A percentile compares a stretch with the other conserved stretches of the same genome.
Conservation (phyloP, 2,888 invertebrate genomes). For the Tiphia femorata region DNA sequence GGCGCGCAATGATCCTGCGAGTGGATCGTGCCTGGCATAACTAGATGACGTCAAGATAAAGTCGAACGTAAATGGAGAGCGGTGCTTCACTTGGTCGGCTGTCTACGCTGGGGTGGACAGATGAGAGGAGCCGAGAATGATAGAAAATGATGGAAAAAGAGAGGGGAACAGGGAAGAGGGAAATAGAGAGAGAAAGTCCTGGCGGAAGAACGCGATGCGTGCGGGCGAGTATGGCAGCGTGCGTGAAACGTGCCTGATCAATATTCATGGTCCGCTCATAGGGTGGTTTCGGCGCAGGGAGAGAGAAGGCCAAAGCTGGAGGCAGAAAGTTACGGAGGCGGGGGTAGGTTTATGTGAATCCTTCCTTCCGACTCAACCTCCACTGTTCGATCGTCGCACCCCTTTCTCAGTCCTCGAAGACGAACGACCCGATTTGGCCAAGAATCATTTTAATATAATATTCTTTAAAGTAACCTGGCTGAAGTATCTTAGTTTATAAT, state of each 20-base stretch:
- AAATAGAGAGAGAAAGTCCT: constrained; percentile 15
- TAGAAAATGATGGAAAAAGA: constrained; percentile 35
- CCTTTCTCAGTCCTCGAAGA: constrained; percentile 9
- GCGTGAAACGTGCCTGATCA: constrained; percentile 62
- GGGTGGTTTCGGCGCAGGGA: constrained; percentile 38
- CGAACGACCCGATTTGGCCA: background rate
- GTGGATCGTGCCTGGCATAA: constrained; percentile 64
- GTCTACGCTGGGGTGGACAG: background rate
- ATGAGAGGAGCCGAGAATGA: constrained; percentile 12
- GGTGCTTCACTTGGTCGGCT: constrained; percentile 39
- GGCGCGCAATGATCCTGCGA: constrained; percentile 29
- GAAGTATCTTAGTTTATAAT: too few relatives aligned
- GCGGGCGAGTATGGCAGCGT: constrained; percentile 39
- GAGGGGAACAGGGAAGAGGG: constrained; percentile 18
- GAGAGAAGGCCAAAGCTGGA: constrained; percentile 11
- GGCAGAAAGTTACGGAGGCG: constrained; percentile 24
- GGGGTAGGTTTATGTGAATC: constrained; percentile 65
- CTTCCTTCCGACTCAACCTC: constrained; percentile 45
- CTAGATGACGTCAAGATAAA: constrained; percentile 65
- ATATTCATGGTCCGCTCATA: constrained; percentile 64
- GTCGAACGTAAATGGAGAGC: constrained; percentile 55
- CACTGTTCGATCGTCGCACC: constrained; percentile 11
- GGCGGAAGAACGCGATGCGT: constrained; percentile 42
- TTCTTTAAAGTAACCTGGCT: too few relatives aligned
- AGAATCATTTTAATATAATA: too few relatives aligned